phyloP scores from a whole-genome alignment of 2,888 invertebrate species.

The Plagiodera versicolora region DNA sequence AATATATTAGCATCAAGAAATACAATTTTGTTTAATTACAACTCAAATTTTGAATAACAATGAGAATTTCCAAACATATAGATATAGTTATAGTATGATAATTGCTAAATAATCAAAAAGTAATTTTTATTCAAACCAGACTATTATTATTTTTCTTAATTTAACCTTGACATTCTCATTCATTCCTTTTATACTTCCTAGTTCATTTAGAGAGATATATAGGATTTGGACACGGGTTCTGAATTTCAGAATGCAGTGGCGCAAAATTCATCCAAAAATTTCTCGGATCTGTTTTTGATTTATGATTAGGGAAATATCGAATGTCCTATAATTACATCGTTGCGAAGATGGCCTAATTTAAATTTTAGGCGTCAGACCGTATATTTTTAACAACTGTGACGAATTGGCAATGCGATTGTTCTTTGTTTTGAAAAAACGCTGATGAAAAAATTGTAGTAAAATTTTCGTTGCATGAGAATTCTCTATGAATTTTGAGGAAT shows the following conservation, averaged over 20 bases:
- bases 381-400: conserved; percentile 15
- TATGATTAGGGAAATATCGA: conserved; percentile 29
- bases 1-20: no score
- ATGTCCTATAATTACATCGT: conserved; percentile 32
- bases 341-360: conserved; percentile 25
- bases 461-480: no score
- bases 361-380: conserved; percentile 25
- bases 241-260: conserved; percentile 33
- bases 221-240: conserved; percentile 29
- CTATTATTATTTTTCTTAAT: not conserved
- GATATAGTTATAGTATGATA: no score
- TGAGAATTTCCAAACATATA: no score
- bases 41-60: no score
- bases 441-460: no score
- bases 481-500: no score
- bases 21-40: no score
- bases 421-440: no score
- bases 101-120: no score
- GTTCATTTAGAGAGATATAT: conserved; percentile 26
- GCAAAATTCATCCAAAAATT: conserved; percentile 34
- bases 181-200: conserved; percentile 9
- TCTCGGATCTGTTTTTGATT: conserved; percentile 26
- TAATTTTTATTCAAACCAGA: no score
- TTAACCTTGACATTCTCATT: not conserved
- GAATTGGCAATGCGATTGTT: not conserved